Percentiles rank a stretch among this genome's conserved stretches.
These are phyloP conservation scores for Anaspis maculata DNA, from an alignment of 2,888 invertebrate species.

Conservation along the genomic window DNA sequence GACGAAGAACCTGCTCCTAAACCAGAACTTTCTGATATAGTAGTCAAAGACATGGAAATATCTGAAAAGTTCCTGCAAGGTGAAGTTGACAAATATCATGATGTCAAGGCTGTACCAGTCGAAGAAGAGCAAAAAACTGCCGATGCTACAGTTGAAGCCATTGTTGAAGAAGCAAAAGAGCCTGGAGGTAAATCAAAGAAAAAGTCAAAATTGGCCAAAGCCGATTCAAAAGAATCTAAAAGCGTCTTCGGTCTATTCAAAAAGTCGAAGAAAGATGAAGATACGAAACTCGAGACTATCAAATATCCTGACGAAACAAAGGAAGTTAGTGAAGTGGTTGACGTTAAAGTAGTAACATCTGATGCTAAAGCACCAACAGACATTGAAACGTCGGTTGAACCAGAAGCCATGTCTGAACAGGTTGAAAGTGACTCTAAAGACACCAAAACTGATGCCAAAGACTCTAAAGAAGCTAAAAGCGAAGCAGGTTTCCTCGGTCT, in stretches of 20 bases:
- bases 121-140: neutral
- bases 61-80: slow-evolving; percentile 4
- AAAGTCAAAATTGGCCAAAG: slow-evolving; percentile 1
- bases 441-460: too few species aligned
- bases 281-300: too few species aligned
- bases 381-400: too few species aligned
- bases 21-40: slow-evolving; percentile 7
- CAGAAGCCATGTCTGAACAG: too few species aligned
- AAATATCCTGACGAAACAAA: neutral
- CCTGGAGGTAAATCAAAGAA: neutral
- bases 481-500: too few species aligned
- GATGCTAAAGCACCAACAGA: too few species aligned
- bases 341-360: too few species aligned
- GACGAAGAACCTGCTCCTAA: slow-evolving; percentile 5
- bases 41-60: slow-evolving; percentile 5
- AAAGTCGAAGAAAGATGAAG: slow-evolving; percentile 9
- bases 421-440: too few species aligned
- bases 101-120: slow-evolving; percentile 11
- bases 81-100: slow-evolving; percentile 11
- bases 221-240: slow-evolving; percentile 4
- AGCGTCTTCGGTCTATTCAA: slow-evolving; percentile 11
- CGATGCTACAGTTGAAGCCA: neutral
- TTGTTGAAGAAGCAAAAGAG: too few species aligned
- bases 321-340: slow-evolving; percentile 4
- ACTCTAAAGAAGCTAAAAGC: too few species aligned